Evolutionary conservation across 2,888 invertebrate species (phyloP), one percentile per base, ranked within the genome.

Genomic region (Nemotelus pantherinus): DNA sequence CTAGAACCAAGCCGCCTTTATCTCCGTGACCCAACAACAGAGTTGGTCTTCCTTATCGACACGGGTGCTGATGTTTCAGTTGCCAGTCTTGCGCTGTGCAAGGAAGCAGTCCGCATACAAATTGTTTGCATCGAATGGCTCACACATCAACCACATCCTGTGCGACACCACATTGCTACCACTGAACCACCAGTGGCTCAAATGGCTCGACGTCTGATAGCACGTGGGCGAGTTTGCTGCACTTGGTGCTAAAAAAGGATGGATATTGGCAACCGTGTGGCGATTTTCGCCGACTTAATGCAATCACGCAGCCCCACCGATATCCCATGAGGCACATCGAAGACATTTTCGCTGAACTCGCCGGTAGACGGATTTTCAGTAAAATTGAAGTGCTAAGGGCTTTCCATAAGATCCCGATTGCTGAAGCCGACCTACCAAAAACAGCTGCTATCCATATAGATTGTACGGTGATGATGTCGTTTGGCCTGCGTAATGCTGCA

Each of bases 341-440:
- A 57, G 57, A 57, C 57, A 2, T 57, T 25, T 25, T 25, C 25
- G 25, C 25, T 25, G 25, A 1, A 25, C 25, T 25, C 25, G 25
- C 25, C 25, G 10, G 10, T 57, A 57, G 25, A 57, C 57, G 57
- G 57, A 44, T 3, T 2, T 65, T 65, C 45, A 44, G 44, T 10
- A 65, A 65, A 44, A 65, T 65, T 44, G 65, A 65, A n/a, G 3
- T 65, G n/a, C 44, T 65, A 3, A 41, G 44, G 65, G 65, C 65
- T 43, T 65, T 43, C 44, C 65, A 65, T 45, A 7, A 65, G 65
- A 65, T 65, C 2, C 65, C 65, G 65, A 44, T 44, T 7, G 65
- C 65, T 4, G 3, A 41, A 44, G 65, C 41, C 41, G 65, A 44
- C 45, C 3, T 65, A 0, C 41, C 41, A n/a, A 65, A 65, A 65